A percentile compares a stretch with the other conserved stretches of the same genome.
Evolutionary conservation across 2,113 vertebrate genomes (phyloP).

Genomic region (Psilopsiagon aymara): DNA sequence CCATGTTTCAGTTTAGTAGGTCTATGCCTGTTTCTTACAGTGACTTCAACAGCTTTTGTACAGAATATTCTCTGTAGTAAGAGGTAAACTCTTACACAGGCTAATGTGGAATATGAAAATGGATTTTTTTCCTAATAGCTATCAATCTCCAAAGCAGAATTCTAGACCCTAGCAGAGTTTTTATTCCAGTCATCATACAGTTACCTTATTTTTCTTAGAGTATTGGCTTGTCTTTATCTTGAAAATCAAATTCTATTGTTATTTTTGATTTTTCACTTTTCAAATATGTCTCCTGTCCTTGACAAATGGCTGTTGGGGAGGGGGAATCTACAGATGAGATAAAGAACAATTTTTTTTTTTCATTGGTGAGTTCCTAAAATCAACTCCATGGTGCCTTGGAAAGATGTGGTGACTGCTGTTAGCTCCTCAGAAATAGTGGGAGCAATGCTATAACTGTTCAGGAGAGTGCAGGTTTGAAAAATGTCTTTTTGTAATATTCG

Average conservation of each 20-base stretch:
- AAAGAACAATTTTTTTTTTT: background rate
- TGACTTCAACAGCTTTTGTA: background rate
- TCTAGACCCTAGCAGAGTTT: background rate
- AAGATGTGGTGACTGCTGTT: background rate
- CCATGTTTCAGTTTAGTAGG: background rate
- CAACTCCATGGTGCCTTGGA: background rate
- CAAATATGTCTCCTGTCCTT: background rate
- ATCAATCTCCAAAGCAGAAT: background rate
- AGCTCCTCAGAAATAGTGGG: background rate
- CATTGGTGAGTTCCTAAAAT: background rate
- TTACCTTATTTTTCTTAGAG: background rate
- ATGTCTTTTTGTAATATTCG: background rate
- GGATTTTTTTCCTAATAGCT: background rate
- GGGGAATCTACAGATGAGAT: background rate
- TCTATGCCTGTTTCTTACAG: background rate
- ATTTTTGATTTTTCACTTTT: background rate
- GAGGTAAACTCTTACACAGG: background rate
- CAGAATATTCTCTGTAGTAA: background rate
- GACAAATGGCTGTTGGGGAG: background rate
- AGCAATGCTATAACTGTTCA: background rate
- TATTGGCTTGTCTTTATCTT: background rate
- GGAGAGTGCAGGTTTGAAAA: background rate
- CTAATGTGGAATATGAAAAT: background rate
- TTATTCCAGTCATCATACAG: background rate
- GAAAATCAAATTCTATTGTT: background rate